Evolutionary conservation across 1,140 invertebrate species (phyloP), one percentile per base, ranked within the genome.

Genomic region (Penaeus japonicus): DNA sequence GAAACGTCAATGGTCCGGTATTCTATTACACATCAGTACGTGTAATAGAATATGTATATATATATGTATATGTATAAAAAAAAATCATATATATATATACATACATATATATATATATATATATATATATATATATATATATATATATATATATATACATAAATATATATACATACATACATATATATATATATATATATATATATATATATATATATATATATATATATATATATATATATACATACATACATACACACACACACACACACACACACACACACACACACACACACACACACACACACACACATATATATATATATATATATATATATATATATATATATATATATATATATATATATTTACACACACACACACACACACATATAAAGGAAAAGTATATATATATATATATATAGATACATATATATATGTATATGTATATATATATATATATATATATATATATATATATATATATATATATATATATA

Each of bases 301-400:
- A 39, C 35, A 39, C 35, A 39, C 35, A 39, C 35, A 39, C 35
- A 39, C 35, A 39, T 7, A 39, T 7, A 39, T 7, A 39, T 7
- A 39, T 7, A 39, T 7, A 70, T 22, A 70, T 22, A 70, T 22
- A 70, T 22, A 70, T 22, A 70, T 22, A 73, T 22, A 73, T 73
- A 73, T 73, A 73, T 73, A 73, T 73, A 73, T 73, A 73, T 73
- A 73, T 73, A 73, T 73, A 73, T 73, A 73, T 73, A 73, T 73
- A 73, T 73, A 15, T 18, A 73, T n/a, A 39, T 39, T 1, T 39
- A 1, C 12, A 39, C 12, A 3, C 12, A 39, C 12, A 39, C 12
- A 39, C 12, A 39, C 4, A 39, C 12, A 39, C 12, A 39, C 4
- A 39, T 39, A 39, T 39, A 39, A 7, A 39, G 4, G 4, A 7